These are phyloP conservation scores for Diacarnus erythraeanus DNA, from an alignment of 37 sponge, comb jelly and placozoan genomes.

Conservation along the genomic window DNA sequence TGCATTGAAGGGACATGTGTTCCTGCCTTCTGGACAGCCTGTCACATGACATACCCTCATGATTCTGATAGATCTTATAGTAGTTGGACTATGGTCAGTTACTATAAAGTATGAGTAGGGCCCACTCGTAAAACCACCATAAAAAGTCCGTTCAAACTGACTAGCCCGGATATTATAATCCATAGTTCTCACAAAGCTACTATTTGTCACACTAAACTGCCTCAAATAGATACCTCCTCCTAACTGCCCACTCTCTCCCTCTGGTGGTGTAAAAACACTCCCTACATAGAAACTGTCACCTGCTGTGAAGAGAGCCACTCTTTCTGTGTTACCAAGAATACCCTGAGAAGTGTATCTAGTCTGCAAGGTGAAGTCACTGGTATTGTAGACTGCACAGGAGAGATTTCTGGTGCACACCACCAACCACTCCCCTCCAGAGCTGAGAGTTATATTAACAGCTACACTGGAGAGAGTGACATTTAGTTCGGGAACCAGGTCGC, in stretches of 20 bases:
- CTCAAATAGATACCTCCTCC: not conserved
- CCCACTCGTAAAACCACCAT: conserved; percentile 18
- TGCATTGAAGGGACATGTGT: not conserved
- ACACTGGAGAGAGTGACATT: not conserved
- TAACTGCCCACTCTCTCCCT: not conserved
- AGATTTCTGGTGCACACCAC: conserved; percentile 12
- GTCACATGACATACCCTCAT: conserved; percentile 17
- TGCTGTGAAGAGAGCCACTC: conserved; percentile 11
- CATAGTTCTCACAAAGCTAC: not conserved
- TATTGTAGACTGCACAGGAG: conserved; percentile 35
- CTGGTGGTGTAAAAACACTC: not conserved
- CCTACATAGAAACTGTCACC: conserved; percentile 20
- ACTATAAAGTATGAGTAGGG: conserved; percentile 15
- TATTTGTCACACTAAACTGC: not conserved
- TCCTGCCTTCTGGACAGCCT: not conserved
- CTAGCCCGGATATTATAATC: not conserved
- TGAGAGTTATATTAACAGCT: conserved; percentile 8
- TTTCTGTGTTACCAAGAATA: not conserved
- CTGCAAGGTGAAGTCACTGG: not conserved
- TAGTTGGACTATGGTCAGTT: not conserved
- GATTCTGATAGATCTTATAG: not conserved
- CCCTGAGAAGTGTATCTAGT: not conserved
- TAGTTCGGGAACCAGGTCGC: conserved; percentile 1
- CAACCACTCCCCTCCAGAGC: conserved; percentile 10
- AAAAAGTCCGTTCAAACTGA: not conserved